phyloP scores from a whole-genome alignment of 2,113 vertebrate species.

The Ibidorhyncha struthersii region DNA sequence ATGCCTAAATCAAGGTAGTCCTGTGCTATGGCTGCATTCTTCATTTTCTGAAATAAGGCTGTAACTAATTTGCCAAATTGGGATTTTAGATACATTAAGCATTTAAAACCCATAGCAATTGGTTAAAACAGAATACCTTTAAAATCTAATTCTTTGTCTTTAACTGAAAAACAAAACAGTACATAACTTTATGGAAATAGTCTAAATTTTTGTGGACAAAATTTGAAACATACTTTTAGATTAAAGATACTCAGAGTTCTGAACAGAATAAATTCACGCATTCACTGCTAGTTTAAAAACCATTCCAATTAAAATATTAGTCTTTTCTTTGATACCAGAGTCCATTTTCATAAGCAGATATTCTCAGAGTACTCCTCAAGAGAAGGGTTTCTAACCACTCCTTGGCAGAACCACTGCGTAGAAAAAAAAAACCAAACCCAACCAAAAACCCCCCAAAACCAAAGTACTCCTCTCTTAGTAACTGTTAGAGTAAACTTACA shows the following conservation, averaged over 20 bases:
- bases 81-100: background rate
- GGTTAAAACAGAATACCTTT: background rate
- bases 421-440: background rate
- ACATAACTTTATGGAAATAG: background rate
- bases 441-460: too few relatives aligned
- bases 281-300: background rate
- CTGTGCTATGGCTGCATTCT: background rate
- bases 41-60: background rate
- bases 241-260: background rate
- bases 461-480: background rate
- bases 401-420: background rate
- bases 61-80: background rate
- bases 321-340: background rate
- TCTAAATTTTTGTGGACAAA: background rate
- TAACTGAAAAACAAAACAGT: background rate
- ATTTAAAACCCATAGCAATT: background rate
- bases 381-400: background rate
- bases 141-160: background rate
- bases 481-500: background rate
- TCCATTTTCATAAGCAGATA: background rate
- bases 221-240: background rate
- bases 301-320: background rate
- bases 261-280: background rate
- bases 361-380: background rate
- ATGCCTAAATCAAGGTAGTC: background rate